These are phyloP conservation scores for Philaethria dido DNA, from an alignment of 2,888 invertebrate species.

Conservation along the genomic window DNA sequence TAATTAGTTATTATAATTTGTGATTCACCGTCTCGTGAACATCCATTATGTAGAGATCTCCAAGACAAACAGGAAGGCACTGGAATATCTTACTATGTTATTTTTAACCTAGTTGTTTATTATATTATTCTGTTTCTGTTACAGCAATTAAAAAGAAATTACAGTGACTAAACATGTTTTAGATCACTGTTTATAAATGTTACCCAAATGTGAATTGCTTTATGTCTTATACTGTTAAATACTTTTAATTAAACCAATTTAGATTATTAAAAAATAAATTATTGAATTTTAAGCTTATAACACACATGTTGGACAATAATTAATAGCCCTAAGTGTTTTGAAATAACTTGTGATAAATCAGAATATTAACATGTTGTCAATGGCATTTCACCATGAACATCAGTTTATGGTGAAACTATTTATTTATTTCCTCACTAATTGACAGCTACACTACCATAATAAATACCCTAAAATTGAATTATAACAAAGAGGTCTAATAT, in stretches of 20 bases:
- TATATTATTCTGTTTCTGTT: conserved; percentile 22
- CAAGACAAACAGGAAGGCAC: conserved; percentile 45
- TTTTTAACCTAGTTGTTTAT: conserved; percentile 32
- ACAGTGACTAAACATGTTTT: conserved; percentile 3
- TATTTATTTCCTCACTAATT: neutral
- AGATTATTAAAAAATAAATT: neutral
- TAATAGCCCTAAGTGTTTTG: neutral
- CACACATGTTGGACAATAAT: neutral
- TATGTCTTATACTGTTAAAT: neutral
- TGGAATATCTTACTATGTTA: conserved; percentile 37
- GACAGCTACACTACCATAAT: neutral
- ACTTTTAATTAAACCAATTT: neutral
- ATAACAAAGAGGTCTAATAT: neutral
- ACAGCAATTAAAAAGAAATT: conserved; percentile 11
- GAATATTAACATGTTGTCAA: too few relatives aligned
- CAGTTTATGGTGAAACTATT: too few relatives aligned
- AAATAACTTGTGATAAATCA: neutral
- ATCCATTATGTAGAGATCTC: conserved; percentile 44
- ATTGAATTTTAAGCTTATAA: neutral
- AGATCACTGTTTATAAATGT: conserved; percentile 1
- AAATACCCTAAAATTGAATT: neutral
- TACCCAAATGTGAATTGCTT: neutral
- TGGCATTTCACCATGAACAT: neutral
- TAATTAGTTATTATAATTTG: conserved; percentile 60
- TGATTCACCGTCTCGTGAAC: conserved; percentile 65